These are phyloP conservation scores for Lordiphosa fenestrarum DNA, from an alignment of 2,888 invertebrate genomes.

Conservation along the genomic window DNA sequence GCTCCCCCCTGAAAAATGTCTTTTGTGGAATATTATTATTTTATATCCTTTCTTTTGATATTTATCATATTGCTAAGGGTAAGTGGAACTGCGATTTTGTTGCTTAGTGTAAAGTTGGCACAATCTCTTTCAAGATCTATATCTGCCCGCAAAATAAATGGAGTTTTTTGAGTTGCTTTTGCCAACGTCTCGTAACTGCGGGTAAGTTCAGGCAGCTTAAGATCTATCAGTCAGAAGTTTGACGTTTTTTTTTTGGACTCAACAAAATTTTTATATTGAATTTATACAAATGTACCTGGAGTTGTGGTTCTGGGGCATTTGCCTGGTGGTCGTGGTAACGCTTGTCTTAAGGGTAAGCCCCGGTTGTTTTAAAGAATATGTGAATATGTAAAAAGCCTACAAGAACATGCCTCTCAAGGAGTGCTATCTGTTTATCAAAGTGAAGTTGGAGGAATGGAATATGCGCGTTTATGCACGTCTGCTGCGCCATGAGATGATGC, in stretches of 20 bases:
- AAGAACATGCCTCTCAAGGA: constrained; percentile 36
- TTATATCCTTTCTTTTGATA: constrained; percentile 50
- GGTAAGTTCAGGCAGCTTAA: constrained; percentile 50
- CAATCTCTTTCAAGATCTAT: constrained; percentile 38
- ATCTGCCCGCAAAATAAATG: constrained; percentile 50
- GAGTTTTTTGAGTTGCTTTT: constrained; percentile 29
- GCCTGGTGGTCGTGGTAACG: constrained; percentile 44
- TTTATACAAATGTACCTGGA: constrained; percentile 46
- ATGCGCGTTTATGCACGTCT: constrained; percentile 38
- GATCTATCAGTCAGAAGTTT: constrained; percentile 10
- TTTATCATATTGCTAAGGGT: constrained; percentile 51
- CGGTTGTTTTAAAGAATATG: neutral
- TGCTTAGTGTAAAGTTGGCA: neutral
- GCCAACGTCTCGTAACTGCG: constrained; percentile 8
- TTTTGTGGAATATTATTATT: constrained; percentile 53
- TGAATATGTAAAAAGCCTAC: neutral
- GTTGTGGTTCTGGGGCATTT: constrained; percentile 56
- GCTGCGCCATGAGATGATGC: constrained; percentile 55
- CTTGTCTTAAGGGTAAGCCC: constrained; percentile 52
- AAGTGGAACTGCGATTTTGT: constrained; percentile 19
- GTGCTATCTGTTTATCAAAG: constrained; percentile 50
- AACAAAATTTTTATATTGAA: constrained; percentile 5
- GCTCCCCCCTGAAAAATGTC: constrained; percentile 38
- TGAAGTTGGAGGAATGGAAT: constrained; percentile 54
- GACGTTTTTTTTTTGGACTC: constrained; percentile 5